phyloP scores from a whole-genome alignment of 2,888 invertebrate species.

The Tinea trinotella region DNA sequence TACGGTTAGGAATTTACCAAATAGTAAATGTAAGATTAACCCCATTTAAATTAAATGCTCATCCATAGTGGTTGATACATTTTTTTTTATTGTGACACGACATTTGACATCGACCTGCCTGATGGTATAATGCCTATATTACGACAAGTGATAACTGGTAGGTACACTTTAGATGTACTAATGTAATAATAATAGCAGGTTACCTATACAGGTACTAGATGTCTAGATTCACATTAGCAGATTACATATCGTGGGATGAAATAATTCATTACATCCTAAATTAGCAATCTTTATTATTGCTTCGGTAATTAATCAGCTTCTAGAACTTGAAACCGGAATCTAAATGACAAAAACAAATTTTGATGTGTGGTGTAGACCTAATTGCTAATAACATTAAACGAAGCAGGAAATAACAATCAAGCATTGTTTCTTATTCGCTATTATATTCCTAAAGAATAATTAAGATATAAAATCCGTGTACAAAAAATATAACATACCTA shows the following conservation, averaged over 20 bases:
- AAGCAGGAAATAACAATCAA: conserved; percentile 2
- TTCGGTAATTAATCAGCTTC: conserved; percentile 2
- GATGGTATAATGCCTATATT: neutral
- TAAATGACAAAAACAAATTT: conserved; percentile 14
- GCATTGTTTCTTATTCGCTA: neutral
- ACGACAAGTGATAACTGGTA: neutral
- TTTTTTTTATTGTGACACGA: too few species aligned
- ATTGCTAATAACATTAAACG: conserved; percentile 7
- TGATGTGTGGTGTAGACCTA: conserved; percentile 5
- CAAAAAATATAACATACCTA: too few species aligned
- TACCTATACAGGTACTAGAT: neutral
- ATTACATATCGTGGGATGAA: neutral
- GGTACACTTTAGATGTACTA: neutral
- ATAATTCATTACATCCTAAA: neutral
- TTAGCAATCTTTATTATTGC: neutral
- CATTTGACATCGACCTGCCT: too few species aligned
- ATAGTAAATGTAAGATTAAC: neutral
- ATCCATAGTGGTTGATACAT: neutral
- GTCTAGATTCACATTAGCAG: conserved; percentile 5
- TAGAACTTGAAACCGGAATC: conserved; percentile 8
- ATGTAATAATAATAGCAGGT: neutral
- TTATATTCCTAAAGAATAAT: neutral
- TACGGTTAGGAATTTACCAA: neutral
- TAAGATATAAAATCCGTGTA: too few species aligned
- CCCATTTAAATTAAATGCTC: neutral